Percentiles rank a stretch among this genome's conserved stretches.
Evolutionary conservation across 2,888 invertebrate genomes (phyloP).

Genomic region (Pteria penguin): DNA sequence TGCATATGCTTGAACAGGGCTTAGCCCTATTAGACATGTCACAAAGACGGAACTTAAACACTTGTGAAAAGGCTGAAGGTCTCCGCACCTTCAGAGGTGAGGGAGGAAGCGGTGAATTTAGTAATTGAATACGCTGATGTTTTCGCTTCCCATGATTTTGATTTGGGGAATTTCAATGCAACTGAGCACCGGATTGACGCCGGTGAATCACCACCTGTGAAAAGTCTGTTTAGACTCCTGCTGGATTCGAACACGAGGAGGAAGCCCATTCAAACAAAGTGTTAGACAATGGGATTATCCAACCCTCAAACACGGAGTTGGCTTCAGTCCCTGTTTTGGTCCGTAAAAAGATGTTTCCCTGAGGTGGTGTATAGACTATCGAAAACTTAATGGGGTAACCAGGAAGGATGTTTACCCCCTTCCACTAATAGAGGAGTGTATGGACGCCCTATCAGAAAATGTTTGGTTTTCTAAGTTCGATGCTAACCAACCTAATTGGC

Average conservation of each 20-base stretch:
- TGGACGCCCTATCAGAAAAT: slow-evolving; percentile 34
- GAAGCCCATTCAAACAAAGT: slow-evolving; percentile 40
- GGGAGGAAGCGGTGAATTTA: neutral
- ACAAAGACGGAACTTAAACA: no score
- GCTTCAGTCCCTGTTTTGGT: slow-evolving; percentile 40
- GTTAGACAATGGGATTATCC: slow-evolving; percentile 35
- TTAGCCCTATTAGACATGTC: no score
- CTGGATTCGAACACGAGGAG: slow-evolving; percentile 41
- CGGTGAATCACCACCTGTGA: slow-evolving; percentile 26
- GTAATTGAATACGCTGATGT: slow-evolving; percentile 30
- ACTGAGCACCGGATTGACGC: slow-evolving; percentile 41
- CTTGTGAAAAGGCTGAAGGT: no score
- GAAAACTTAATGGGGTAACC: slow-evolving; percentile 40
- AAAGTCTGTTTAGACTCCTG: slow-evolving; percentile 38
- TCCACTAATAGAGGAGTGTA: slow-evolving; percentile 38
- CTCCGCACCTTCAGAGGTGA: neutral
- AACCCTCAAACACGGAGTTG: slow-evolving; percentile 40
- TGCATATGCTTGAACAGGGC: neutral
- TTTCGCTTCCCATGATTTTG: slow-evolving; percentile 36
- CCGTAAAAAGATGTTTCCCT: slow-evolving; percentile 39
- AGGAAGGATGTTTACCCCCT: slow-evolving; percentile 39
- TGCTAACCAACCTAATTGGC: slow-evolving; percentile 10
- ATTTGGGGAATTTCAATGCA: slow-evolving; percentile 29
- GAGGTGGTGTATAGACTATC: slow-evolving; percentile 45
- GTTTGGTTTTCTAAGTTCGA: slow-evolving; percentile 29